Evolutionary conservation across 2,797 vertebrate species (phyloP).

Genomic region (Cetoscarus ocellatus): DNA sequence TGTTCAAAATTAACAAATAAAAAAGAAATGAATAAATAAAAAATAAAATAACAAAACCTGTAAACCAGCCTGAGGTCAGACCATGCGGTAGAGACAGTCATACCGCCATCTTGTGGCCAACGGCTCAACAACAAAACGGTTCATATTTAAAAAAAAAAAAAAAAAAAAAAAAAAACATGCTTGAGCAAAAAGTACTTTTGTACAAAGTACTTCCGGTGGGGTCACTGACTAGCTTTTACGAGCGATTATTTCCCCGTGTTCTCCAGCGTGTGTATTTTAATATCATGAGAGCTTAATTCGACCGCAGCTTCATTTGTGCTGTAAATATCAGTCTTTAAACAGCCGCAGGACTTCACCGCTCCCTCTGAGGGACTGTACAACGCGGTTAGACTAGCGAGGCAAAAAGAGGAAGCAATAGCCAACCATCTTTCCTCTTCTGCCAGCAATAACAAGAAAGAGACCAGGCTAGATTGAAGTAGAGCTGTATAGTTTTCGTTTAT

Average conservation of each 20-base stretch:
- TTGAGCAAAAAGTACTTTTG: slow-evolving; percentile 79
- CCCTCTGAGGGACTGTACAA: slow-evolving; percentile 28
- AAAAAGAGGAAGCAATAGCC: slow-evolving; percentile 87
- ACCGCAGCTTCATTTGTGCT: slow-evolving; percentile 1
- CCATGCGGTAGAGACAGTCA: too few relatives aligned
- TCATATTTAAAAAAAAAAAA: slow-evolving; percentile 1
- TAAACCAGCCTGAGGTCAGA: too few relatives aligned
- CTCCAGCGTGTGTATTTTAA: slow-evolving; percentile 17
- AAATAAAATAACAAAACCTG: too few relatives aligned
- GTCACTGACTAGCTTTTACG: slow-evolving; percentile 75
- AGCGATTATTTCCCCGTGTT: slow-evolving; percentile 48
- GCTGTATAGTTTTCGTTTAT: slow-evolving; percentile 78
- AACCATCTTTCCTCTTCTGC: slow-evolving; percentile 88
- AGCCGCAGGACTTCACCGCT: slow-evolving; percentile 4
- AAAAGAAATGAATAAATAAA: too few relatives aligned
- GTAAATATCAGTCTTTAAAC: slow-evolving; percentile 19
- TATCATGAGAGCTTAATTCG: background rate
- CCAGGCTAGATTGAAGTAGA: slow-evolving; percentile 78
- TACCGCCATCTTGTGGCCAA: slow-evolving; percentile 66
- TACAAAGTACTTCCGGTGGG: slow-evolving; percentile 88
- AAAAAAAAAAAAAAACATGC: too few relatives aligned
- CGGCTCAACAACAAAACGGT: background rate
- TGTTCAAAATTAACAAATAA: too few relatives aligned
- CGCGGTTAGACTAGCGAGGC: slow-evolving; percentile 69
- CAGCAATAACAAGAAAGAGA: slow-evolving; percentile 89